Conservation (phyloP, 2,113 vertebrate species). For the Sylvia atricapilla region DNA sequence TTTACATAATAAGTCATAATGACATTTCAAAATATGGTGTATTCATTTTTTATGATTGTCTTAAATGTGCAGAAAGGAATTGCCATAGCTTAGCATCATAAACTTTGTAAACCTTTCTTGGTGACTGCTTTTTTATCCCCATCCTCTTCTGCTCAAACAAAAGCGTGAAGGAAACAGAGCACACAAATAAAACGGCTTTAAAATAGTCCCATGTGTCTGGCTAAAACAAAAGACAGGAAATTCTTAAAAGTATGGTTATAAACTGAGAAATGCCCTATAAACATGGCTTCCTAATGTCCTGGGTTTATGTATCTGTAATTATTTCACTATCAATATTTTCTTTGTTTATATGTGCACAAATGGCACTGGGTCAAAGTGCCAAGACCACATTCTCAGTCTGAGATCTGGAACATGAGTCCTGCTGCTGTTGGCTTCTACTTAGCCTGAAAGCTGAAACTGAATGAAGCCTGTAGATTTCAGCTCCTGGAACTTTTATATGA, state of each 20-base stretch:
- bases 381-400: not conserved
- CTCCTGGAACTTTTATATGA: not conserved
- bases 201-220: constrained; percentile 19
- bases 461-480: not conserved
- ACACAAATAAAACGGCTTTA: constrained; percentile 40
- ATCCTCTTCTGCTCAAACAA: constrained; percentile 32
- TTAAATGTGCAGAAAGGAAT: constrained; percentile 18
- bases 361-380: not conserved
- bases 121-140: not conserved
- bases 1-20: constrained; percentile 29
- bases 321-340: not conserved
- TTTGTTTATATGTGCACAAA: not conserved
- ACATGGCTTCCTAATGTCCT: not conserved
- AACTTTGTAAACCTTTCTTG: constrained; percentile 20
- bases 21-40: not conserved
- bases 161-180: constrained; percentile 39
- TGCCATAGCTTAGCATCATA: not conserved
- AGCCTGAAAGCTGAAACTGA: not conserved
- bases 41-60: not conserved
- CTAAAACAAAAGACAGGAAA: constrained; percentile 56
- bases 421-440: not conserved
- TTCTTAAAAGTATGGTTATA: constrained; percentile 23
- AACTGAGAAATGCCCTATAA: constrained; percentile 30
- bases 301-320: not conserved
- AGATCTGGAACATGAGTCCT: not conserved